Conservation (phyloP, 2,113 vertebrate species). For the Mionectes macconnelli region DNA sequence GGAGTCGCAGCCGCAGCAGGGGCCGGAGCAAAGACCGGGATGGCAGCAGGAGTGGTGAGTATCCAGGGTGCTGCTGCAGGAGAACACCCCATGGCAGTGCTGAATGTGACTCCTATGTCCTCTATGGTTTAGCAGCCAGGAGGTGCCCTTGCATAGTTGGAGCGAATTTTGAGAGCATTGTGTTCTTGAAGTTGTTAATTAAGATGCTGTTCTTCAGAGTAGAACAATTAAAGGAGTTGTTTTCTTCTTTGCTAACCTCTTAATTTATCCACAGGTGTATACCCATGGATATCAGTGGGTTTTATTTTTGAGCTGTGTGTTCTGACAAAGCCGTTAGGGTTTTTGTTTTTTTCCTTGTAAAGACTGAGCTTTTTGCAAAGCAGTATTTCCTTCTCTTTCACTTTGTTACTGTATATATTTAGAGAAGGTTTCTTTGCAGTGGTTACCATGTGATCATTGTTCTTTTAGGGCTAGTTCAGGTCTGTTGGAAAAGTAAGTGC, state of each 20-base stretch:
- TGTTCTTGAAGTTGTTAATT: background rate
- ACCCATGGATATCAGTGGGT: background rate
- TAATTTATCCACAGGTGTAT: conserved; percentile 39
- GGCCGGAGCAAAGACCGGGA: conserved; percentile 83
- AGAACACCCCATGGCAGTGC: accelerated
- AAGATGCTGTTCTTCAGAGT: background rate
- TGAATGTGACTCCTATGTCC: accelerated
- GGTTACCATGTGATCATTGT: background rate
- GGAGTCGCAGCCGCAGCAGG: conserved; percentile 79
- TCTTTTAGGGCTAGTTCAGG: background rate
- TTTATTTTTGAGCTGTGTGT: background rate
- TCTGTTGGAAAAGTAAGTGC: background rate
- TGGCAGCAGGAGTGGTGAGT: conserved; percentile 71
- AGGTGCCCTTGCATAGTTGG: background rate
- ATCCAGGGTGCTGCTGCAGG: background rate
- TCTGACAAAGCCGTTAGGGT: background rate
- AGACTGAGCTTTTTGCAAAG: background rate
- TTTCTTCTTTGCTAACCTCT: conserved; percentile 3
- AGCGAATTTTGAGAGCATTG: background rate
- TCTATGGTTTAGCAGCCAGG: background rate
- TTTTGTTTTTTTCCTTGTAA: background rate
- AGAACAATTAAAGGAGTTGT: conserved; percentile 3
- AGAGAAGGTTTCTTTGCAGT: background rate
- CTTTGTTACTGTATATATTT: background rate
- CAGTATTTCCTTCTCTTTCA: background rate